These are phyloP conservation scores for Pogoniulus pusillus DNA, from an alignment of 2,797 vertebrate species.

Conservation along the genomic window DNA sequence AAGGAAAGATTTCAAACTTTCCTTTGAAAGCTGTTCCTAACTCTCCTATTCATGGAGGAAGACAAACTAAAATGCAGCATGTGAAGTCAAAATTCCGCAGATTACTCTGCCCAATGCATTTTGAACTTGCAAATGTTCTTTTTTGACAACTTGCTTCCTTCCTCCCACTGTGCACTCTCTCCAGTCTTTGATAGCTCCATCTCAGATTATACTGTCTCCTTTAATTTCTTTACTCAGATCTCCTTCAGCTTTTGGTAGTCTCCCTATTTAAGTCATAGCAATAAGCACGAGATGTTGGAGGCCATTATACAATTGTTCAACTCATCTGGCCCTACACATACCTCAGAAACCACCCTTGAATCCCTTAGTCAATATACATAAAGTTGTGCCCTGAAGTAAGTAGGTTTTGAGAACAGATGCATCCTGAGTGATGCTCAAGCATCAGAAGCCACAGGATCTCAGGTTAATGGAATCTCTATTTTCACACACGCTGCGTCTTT, in stretches of 20 bases:
- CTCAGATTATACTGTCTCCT: not conserved
- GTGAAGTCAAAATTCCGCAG: not conserved
- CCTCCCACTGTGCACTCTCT: not conserved
- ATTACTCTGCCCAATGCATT: not conserved
- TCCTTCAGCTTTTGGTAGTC: not conserved
- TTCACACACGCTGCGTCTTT: constrained; percentile 12
- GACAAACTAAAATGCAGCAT: not conserved
- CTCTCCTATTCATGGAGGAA: not conserved
- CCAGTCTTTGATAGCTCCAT: not conserved
- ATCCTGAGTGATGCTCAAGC: not conserved
- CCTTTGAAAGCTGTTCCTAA: not conserved
- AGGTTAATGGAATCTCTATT: constrained; percentile 41
- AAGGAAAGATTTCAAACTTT: not conserved
- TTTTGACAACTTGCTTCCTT: not conserved
- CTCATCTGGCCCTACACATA: not conserved
- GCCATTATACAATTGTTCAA: not conserved
- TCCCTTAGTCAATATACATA: not conserved
- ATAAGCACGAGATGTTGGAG: not conserved
- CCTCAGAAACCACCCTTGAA: not conserved
- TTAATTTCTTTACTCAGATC: not conserved
- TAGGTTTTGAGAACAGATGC: not conserved
- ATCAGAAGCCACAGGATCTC: constrained; percentile 26
- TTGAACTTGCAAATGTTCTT: not conserved
- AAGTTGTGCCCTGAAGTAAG: not conserved
- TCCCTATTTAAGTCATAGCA: not conserved